Conservation (phyloP, 2,113 vertebrate genomes). For the Indicator maculatus region DNA sequence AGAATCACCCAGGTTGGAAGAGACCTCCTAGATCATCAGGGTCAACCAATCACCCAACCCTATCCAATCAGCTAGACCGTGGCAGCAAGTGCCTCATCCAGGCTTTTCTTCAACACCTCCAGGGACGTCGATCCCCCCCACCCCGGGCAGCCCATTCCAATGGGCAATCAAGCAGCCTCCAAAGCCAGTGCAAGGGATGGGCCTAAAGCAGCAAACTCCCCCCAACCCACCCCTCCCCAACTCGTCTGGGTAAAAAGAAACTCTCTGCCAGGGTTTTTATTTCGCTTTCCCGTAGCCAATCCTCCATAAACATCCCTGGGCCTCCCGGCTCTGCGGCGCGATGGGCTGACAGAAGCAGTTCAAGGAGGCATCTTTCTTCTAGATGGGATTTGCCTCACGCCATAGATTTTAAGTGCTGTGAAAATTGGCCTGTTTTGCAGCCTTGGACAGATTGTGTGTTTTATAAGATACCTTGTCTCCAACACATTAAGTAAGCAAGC, state of each 20-base stretch:
- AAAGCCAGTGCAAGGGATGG: accelerated
- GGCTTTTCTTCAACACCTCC: too few species aligned
- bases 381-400: background rate
- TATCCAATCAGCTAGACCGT: too few species aligned
- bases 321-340: background rate
- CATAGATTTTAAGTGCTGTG: constrained; percentile 22
- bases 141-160: too few species aligned
- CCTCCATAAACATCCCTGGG: background rate
- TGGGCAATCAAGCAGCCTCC: background rate
- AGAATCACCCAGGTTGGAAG: too few species aligned
- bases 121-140: too few species aligned
- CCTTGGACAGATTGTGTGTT: background rate
- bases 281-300: background rate
- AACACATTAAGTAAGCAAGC: background rate
- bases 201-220: background rate
- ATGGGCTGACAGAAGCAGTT: background rate
- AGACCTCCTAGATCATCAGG: too few species aligned
- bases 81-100: too few species aligned
- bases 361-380: background rate
- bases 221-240: background rate
- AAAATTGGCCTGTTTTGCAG: background rate
- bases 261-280: background rate
- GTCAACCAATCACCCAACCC: too few species aligned
- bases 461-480: background rate
- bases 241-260: background rate